phyloP scores from a whole-genome alignment of 2,888 invertebrate species.

The Nebria salina region DNA sequence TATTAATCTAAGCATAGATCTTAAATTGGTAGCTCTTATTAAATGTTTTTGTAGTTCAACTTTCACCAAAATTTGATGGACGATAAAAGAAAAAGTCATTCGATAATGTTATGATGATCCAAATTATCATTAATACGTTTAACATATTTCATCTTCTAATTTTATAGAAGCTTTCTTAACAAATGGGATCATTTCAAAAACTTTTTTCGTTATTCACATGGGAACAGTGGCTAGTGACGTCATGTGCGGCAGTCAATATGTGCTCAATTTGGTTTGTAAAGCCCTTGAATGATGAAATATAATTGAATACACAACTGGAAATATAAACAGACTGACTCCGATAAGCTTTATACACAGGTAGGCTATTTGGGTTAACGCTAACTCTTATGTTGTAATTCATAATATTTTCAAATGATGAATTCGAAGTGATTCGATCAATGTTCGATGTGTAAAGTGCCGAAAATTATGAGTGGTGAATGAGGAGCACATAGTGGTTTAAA shows the following conservation, averaged over 20 bases:
- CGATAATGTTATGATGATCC: background rate
- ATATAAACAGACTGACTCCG: background rate
- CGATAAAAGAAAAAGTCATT: background rate
- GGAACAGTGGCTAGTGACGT: no score
- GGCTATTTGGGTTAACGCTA: background rate
- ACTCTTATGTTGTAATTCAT: background rate
- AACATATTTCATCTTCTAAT: background rate
- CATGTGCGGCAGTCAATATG: no score
- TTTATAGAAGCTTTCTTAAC: background rate
- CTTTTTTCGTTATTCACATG: no score
- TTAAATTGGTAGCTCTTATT: background rate
- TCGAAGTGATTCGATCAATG: no score
- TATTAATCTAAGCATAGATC: background rate
- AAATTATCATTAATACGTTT: background rate
- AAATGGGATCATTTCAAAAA: background rate
- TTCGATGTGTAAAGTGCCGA: no score
- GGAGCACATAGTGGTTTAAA: no score
- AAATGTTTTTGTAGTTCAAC: background rate
- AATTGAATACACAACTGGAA: background rate
- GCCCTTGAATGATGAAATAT: background rate
- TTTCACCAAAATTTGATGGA: background rate
- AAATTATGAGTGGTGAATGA: no score
- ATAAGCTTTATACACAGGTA: constrained; percentile 1
- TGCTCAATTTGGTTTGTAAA: no score
- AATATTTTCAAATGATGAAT: no score